Conservation (phyloP, 2,113 vertebrate species). For the Paracanthobrama guichenoti region DNA sequence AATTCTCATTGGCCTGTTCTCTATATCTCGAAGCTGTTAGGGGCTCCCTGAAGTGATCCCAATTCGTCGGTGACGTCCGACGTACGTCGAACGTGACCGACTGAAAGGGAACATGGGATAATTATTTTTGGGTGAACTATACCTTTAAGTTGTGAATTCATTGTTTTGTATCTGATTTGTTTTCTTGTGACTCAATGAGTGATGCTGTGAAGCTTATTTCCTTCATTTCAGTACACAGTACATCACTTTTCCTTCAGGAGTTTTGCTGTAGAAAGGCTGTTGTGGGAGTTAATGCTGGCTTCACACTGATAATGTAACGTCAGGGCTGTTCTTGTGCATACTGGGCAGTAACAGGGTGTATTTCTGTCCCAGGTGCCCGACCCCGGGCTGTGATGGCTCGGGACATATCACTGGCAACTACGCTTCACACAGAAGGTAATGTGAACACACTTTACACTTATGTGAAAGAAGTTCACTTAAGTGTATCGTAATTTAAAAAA, state of each 20-base stretch:
- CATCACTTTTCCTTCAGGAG: background rate
- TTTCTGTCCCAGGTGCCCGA: slow-evolving; percentile 90
- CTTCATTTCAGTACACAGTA: background rate
- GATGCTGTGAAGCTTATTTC: background rate
- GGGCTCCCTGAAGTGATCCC: too few relatives aligned
- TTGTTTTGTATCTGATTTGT: background rate
- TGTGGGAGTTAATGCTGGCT: background rate
- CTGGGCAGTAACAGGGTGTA: slow-evolving; percentile 47
- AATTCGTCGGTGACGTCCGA: too few relatives aligned
- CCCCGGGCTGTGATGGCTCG: slow-evolving; percentile 97
- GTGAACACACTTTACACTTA: background rate
- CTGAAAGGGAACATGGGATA: too few relatives aligned
- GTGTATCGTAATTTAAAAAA: too few relatives aligned
- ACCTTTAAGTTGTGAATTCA: too few relatives aligned
- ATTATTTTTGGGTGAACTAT: too few relatives aligned
- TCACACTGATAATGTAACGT: background rate
- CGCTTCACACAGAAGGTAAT: slow-evolving; percentile 97
- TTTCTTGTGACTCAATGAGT: background rate
- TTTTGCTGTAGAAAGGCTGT: background rate
- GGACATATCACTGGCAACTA: slow-evolving; percentile 99
- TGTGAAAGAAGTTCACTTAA: background rate
- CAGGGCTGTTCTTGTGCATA: background rate
- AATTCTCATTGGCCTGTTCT: too few relatives aligned
- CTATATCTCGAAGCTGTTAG: too few relatives aligned
- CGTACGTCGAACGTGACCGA: too few relatives aligned